A percentile compares a stretch with the other conserved stretches of the same genome.
Conservation (phyloP, 2,113 vertebrate genomes). For the Platysteira castanea region DNA sequence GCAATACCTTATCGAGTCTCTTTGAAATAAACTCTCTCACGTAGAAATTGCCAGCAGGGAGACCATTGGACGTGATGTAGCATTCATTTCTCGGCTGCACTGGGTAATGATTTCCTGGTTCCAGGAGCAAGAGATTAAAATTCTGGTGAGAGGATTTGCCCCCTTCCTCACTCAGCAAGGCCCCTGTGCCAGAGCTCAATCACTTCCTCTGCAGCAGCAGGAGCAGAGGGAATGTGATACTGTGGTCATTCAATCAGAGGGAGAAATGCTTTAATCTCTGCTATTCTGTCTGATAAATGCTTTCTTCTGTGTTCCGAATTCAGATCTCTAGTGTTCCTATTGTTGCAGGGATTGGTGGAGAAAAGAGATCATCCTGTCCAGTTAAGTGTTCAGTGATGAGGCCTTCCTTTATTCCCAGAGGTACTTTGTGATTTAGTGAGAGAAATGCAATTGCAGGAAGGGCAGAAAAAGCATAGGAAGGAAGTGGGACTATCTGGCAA, state of each 20-base stretch:
- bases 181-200: conserved; percentile 13
- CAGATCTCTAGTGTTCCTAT: conserved; percentile 24
- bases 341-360: conserved; percentile 18
- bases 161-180: conserved; percentile 37
- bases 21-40: conserved; percentile 1
- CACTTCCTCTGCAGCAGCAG: background rate
- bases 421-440: background rate
- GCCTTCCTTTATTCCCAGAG: conserved; percentile 14
- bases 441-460: background rate
- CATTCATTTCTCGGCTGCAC: background rate
- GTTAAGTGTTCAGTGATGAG: conserved; percentile 35
- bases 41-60: background rate
- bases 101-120: background rate
- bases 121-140: conserved; percentile 35
- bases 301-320: conserved; percentile 46
- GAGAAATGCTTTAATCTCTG: conserved; percentile 12
- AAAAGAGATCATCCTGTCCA: conserved; percentile 41
- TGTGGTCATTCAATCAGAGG: conserved; percentile 27
- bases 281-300: conserved; percentile 40
- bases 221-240: background rate
- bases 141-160: conserved; percentile 36
- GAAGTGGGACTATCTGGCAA: background rate
- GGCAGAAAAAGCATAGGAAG: background rate
- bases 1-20: background rate
- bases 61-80: background rate